These are phyloP conservation scores for Trigoniulus corallinus DNA, from an alignment of 1,140 invertebrate genomes.

Conservation along the genomic window DNA sequence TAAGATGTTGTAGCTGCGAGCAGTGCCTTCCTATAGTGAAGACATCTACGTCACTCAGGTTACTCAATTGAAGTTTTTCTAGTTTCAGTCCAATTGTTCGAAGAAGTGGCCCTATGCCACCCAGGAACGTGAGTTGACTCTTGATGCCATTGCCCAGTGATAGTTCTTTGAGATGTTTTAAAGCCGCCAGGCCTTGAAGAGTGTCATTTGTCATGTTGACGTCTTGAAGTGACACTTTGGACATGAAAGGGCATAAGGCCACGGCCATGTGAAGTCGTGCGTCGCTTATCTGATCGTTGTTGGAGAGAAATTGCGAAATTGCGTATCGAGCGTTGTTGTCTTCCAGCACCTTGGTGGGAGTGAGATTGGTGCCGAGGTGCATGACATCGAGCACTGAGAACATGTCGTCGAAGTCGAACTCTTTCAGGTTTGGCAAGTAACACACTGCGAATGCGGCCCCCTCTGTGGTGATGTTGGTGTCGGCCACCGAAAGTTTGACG, in stretches of 20 bases:
- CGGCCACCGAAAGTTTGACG: neutral
- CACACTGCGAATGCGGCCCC: neutral
- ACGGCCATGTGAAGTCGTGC: neutral
- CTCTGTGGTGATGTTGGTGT: neutral
- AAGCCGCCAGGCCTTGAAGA: neutral
- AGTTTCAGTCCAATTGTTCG: neutral
- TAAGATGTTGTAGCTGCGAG: no score
- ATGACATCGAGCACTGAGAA: neutral
- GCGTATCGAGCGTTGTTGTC: neutral
- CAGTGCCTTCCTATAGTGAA: neutral
- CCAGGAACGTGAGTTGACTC: neutral
- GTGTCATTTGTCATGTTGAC: neutral
- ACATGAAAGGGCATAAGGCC: neutral
- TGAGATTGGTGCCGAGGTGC: neutral
- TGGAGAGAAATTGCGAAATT: neutral
- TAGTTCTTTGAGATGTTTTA: neutral
- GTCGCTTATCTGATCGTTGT: neutral
- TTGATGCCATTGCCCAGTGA: neutral
- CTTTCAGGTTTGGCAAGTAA: neutral
- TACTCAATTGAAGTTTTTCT: neutral
- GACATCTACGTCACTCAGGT: neutral
- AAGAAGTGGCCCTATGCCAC: neutral
- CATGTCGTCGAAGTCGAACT: neutral
- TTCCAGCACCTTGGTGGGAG: neutral
- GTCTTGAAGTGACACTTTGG: neutral